These are phyloP conservation scores for Whitmania pigra DNA, from an alignment of 1,140 invertebrate species.

Conservation along the genomic window DNA sequence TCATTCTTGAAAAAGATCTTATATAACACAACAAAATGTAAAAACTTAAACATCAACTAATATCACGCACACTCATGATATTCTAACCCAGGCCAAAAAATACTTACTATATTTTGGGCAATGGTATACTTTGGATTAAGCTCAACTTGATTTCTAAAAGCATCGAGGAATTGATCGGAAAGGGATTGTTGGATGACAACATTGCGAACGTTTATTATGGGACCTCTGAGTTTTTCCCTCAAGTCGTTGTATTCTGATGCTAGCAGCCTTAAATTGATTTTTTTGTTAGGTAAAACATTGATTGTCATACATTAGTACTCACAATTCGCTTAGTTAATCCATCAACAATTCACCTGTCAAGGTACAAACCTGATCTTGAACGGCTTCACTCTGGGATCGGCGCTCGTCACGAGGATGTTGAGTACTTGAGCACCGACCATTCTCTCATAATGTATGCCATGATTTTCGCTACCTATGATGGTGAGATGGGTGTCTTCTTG, in stretches of 20 bases:
- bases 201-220: slow-evolving; percentile 60
- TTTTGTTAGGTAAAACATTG: not conserved
- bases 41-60: no score
- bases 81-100: slow-evolving; percentile 21
- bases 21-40: no score
- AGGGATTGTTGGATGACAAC: slow-evolving; percentile 65
- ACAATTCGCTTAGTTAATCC: not conserved
- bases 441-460: slow-evolving; percentile 50
- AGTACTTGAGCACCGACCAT: slow-evolving; percentile 58
- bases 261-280: slow-evolving; percentile 51
- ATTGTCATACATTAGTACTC: not conserved
- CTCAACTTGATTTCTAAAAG: slow-evolving; percentile 61
- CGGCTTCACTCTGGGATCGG: slow-evolving; percentile 34
- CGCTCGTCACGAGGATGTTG: slow-evolving; percentile 62
- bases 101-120: slow-evolving; percentile 8
- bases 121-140: slow-evolving; percentile 46
- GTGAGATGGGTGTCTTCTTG: slow-evolving; percentile 63
- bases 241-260: slow-evolving; percentile 64
- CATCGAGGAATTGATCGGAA: slow-evolving; percentile 67
- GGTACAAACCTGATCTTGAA: slow-evolving; percentile 39
- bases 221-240: slow-evolving; percentile 58
- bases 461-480: slow-evolving; percentile 60
- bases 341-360: not conserved
- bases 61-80: not conserved
- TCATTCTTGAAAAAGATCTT: not conserved